Conservation (phyloP, 2,888 invertebrate genomes). For the Caenorhabditis sp. region DNA sequence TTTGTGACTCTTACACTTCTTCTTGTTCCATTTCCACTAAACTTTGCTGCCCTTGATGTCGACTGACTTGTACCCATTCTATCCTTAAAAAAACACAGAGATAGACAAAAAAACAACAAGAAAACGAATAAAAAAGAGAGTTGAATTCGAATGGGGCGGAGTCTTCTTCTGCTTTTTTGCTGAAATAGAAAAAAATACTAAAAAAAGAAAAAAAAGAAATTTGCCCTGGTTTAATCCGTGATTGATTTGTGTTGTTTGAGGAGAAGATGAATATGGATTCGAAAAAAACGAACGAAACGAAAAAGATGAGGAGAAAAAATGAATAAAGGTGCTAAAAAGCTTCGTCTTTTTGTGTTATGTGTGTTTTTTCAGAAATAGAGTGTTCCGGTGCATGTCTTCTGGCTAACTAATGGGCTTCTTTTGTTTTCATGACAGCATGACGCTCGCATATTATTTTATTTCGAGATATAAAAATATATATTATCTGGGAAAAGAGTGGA, state of each 20-base stretch:
- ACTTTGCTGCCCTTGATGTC: slow-evolving; percentile 40
- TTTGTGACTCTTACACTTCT: slow-evolving; percentile 30
- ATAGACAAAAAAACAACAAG: background rate
- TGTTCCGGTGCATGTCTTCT: too few relatives aligned
- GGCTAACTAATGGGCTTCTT: too few relatives aligned
- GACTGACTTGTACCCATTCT: slow-evolving; percentile 43
- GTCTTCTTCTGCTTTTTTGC: too few relatives aligned
- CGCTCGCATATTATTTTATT: too few relatives aligned
- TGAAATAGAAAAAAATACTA: too few relatives aligned
- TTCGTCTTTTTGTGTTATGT: background rate
- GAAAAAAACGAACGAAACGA: background rate
- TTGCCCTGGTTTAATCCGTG: background rate
- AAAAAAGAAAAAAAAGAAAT: slow-evolving; percentile 4
- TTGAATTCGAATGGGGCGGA: slow-evolving; percentile 8
- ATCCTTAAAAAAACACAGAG: background rate
- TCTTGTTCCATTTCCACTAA: slow-evolving; percentile 37
- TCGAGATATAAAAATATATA: too few relatives aligned
- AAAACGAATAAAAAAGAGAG: slow-evolving; percentile 1
- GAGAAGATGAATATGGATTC: too few relatives aligned
- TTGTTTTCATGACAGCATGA: too few relatives aligned
- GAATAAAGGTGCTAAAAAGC: slow-evolving; percentile 4
- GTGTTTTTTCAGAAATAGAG: background rate
- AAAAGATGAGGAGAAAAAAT: background rate
- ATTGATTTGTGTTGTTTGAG: background rate
- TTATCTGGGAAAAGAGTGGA: too few relatives aligned